A percentile compares a stretch with the other conserved stretches of the same genome.
Conservation (phyloP, 2,113 vertebrate species). For the Clarias magur region DNA sequence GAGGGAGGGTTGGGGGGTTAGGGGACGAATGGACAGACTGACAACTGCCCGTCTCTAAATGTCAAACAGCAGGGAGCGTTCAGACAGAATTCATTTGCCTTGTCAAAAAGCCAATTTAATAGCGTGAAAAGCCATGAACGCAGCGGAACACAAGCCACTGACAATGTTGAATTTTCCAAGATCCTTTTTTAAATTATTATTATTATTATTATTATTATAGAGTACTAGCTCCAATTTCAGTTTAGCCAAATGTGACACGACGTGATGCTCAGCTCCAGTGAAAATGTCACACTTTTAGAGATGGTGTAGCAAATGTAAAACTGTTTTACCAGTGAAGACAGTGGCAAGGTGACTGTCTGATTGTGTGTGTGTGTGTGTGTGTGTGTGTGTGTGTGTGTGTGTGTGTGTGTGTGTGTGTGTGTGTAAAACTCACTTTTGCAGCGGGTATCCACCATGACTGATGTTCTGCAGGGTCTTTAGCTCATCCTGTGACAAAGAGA, state of each 20-base stretch:
- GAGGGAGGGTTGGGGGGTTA: too few relatives aligned
- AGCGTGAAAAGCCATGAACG: background rate
- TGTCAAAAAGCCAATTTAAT: slow-evolving; percentile 6
- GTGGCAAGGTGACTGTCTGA: background rate
- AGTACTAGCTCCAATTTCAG: background rate
- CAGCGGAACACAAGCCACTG: background rate
- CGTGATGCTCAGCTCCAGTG: background rate
- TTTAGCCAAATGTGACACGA: background rate
- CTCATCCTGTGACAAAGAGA: slow-evolving; percentile 77
- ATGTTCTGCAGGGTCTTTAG: slow-evolving; percentile 82
- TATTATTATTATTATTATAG: too few relatives aligned
- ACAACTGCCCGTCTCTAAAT: slow-evolving; percentile 10
- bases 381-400: slow-evolving; percentile 30
- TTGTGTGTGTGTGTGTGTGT: slow-evolving; percentile 16
- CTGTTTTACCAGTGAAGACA: background rate
- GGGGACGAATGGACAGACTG: background rate
- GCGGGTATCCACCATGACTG: slow-evolving; percentile 76
- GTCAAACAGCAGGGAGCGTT: slow-evolving; percentile 7
- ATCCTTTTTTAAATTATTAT: too few relatives aligned
- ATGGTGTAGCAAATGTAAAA: background rate
- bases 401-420: slow-evolving; percentile 24
- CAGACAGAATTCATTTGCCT: background rate
- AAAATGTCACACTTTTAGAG: background rate
- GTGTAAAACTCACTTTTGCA: slow-evolving; percentile 80
- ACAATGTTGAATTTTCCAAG: background rate